Evolutionary conservation across 2,797 vertebrate species (phyloP), one percentile per base, ranked within the genome.

Genomic region (Huso huso): DNA sequence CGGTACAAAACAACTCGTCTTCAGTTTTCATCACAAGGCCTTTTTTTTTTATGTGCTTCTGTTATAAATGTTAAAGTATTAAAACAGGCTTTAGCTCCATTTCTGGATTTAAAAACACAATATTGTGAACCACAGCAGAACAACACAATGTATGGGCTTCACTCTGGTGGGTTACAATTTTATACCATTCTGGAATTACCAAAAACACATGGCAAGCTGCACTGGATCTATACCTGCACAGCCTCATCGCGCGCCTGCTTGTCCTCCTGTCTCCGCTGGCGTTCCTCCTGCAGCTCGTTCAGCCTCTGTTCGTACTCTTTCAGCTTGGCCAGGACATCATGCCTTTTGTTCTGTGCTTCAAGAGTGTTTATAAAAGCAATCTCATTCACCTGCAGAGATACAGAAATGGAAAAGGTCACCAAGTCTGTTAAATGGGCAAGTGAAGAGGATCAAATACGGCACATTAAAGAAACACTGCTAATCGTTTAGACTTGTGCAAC

Each of bases 301-400:
- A 99, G 87, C 6, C 96, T 91, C 66, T 95, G 95, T 6, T 99
- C 96, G 1, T 99, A 99, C 49, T 99, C 97, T 67, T 94, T 98
- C 12, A 99, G 82, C 70, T 99, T 99, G 61, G 96, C 95, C 78
- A 99, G 69, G 15, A 95, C 96, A 18, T 99, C 97, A 0, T 99
- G 97, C 1, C 97, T 90, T 71, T 99, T 99, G 82, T 99, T 99
- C 80, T 99, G 97, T 49, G 97, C 97, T 85, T 99, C 97, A 48
- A 99, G 81, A 0, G 97, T 99, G 81, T 99, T 99, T 74, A 99
- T 99, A 74, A 99, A 99, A 0, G 97, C 97, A 9, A 99, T 99
- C 85, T 99, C 97, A 73, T 99, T 99, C 18, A 99, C 97, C 97
- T 99, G 81, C 10, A 74, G 70, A 67, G n/a, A 70, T 37, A 37